These are phyloP conservation scores for Notarius quadriscutis DNA, from an alignment of 2,113 vertebrate genomes.

Conservation along the genomic window DNA sequence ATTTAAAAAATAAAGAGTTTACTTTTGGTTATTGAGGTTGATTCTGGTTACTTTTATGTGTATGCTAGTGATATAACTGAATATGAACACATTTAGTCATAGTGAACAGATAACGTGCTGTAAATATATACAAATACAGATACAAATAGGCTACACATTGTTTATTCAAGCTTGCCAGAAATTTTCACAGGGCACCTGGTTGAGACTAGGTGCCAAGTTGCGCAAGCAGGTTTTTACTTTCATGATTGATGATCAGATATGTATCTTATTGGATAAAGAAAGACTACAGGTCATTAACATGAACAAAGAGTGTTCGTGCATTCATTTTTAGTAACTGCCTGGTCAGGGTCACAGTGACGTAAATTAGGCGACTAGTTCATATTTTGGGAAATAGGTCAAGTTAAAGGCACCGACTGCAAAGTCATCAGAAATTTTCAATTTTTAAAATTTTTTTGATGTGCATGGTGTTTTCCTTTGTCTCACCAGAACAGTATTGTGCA, in stretches of 20 bases:
- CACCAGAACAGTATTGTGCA: no score
- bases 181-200: not conserved
- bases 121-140: not conserved
- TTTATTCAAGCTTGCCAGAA: not conserved
- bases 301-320: not conserved
- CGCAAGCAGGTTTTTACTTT: not conserved
- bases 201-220: not conserved
- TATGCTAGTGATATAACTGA: not conserved
- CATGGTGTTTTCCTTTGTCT: no score
- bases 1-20: not conserved
- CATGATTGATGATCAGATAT: not conserved
- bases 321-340: not conserved
- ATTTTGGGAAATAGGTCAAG: not conserved
- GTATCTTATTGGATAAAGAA: not conserved
- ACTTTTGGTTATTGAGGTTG: not conserved
- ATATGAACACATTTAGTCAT: not conserved
- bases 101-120: not conserved
- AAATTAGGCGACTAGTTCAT: not conserved
- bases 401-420: no score
- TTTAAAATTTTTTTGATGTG: no score
- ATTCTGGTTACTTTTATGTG: not conserved
- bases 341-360: not conserved
- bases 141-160: not conserved
- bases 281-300: not conserved
- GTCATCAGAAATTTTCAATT: no score